Evolutionary conservation across 2,888 invertebrate species (phyloP), one percentile per base, ranked within the genome.

Genomic region (Anaspis maculata): DNA sequence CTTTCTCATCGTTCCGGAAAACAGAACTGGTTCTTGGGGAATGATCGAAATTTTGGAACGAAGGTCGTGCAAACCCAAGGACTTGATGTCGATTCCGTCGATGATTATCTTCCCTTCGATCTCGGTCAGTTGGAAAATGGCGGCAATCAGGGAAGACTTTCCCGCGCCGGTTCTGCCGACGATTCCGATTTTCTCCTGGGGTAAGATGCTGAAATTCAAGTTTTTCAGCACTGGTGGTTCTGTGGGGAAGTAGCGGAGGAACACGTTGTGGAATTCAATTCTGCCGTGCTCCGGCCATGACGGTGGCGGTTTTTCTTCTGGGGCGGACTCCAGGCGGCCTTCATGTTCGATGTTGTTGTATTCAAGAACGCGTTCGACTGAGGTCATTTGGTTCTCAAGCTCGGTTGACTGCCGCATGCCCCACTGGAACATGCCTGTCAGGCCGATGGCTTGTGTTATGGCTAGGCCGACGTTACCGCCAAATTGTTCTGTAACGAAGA

Each of bases 81-180:
- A 42, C 5, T 59, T 62, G 2, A 68, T 71, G 34, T 72, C 62
- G 3, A 83, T 68, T 2, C 66, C 71, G 52, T 83, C 83, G 27
- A 83, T 75, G 34, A 67, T 53, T 30, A 83, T 71, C 1, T 53
- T 44, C 1, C 82, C 83, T 2, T 52, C 45, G 1, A 68, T 68
- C 1, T 76, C 72, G 0, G 73, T 71, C 34, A 83, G 57, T 36
- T 79, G 70, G 60, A 87, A 87, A 1, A 88, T 59, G 1, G 83
- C 79, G 14, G 79, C 71, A 29, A 82, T 77, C 13, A 81, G 47
- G 0, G 81, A 80, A 0, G 78, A 77, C 58, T 83, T 83, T 19
- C 83, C 85, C 10, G 88, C 88, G 0, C 89, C 89, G 0, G 89
- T 89, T 48, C 88, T 66, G 1, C 89, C 88, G 2, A 87, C 83